Percentiles rank a stretch among this genome's conserved stretches.
These are phyloP conservation scores for Teleiodes luculella DNA, from an alignment of 2,888 invertebrate genomes.

Conservation along the genomic window DNA sequence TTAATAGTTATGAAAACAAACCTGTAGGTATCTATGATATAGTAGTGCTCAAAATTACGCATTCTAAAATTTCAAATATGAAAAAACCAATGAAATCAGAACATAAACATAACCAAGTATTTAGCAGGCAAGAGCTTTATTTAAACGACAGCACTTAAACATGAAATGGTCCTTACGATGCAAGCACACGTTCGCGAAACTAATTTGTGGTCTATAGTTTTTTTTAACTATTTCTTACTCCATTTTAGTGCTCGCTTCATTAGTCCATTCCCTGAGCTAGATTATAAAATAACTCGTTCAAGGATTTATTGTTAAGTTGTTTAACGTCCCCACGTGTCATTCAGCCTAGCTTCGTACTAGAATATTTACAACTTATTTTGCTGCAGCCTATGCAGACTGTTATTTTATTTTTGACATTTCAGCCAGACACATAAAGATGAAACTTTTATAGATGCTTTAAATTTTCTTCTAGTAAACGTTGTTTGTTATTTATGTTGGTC, in stretches of 20 bases:
- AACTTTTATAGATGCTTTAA: conserved; percentile 40
- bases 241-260: neutral
- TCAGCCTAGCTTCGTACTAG: neutral
- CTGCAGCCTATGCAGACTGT: conserved; percentile 39
- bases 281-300: neutral
- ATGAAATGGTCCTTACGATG: conserved; percentile 36
- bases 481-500: conserved; percentile 37
- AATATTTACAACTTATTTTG: conserved; percentile 44
- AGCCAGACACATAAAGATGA: conserved; percentile 41
- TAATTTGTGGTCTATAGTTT: conserved; percentile 41
- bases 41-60: neutral
- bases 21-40: neutral
- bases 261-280: neutral
- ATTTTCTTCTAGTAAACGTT: conserved; percentile 40
- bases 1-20: no score
- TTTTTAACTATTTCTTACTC: neutral
- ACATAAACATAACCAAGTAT: neutral
- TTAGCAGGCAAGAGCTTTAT: conserved; percentile 17
- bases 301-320: neutral
- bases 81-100: neutral
- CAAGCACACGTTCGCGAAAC: conserved; percentile 32
- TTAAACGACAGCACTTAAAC: conserved; percentile 39
- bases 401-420: conserved; percentile 43
- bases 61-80: neutral
- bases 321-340: neutral